phyloP scores from a whole-genome alignment of 2,888 invertebrate species.

The Blastobasis adustella region DNA sequence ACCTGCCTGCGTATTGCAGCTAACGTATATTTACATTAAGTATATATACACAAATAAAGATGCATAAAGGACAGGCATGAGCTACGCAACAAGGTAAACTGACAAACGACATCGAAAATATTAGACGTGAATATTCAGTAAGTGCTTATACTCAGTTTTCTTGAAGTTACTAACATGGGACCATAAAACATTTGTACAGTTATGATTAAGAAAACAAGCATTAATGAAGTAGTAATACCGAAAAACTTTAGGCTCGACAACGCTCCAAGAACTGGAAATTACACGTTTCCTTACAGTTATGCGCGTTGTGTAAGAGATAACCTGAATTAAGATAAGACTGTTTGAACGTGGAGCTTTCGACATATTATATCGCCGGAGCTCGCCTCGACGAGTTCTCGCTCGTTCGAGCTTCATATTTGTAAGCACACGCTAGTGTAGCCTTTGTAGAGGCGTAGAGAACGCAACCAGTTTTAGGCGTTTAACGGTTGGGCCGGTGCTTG shows the following conservation, averaged over 20 bases:
- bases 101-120: background rate
- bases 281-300: constrained; percentile 51
- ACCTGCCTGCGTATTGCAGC: constrained; percentile 40
- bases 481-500: constrained; percentile 34
- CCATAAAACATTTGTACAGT: constrained; percentile 6
- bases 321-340: constrained; percentile 51
- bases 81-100: constrained; percentile 2
- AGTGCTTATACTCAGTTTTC: too few species aligned
- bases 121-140: too few species aligned
- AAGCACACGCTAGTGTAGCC: constrained; percentile 24
- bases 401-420: constrained; percentile 47
- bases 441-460: constrained; percentile 4
- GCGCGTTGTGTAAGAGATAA: constrained; percentile 55
- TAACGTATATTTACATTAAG: background rate
- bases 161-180: too few species aligned
- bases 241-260: constrained; percentile 3
- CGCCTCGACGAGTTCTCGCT: constrained; percentile 21
- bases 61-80: background rate
- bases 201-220: constrained; percentile 7
- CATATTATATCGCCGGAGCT: constrained; percentile 9
- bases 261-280: constrained; percentile 21
- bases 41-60: background rate
- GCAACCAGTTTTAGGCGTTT: constrained; percentile 48
- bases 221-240: constrained; percentile 11
- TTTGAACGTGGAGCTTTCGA: constrained; percentile 33